A percentile compares a stretch with the other conserved stretches of the same genome.
Evolutionary conservation across 1,140 invertebrate species (phyloP).

Genomic region (Sitodiplosis mosellana): DNA sequence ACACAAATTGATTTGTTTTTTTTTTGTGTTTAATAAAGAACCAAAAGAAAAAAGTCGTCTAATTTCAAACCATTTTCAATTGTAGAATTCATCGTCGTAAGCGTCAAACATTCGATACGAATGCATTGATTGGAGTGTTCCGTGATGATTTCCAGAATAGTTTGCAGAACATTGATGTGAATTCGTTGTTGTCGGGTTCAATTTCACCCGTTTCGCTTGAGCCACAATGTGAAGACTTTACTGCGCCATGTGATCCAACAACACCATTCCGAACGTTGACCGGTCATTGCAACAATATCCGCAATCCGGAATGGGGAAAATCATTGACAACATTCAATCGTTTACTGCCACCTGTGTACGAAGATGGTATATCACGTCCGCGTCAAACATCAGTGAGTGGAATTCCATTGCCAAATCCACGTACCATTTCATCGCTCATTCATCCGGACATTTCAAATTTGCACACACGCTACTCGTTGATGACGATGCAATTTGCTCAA

Average conservation of each 20-base stretch:
- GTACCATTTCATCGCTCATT: constrained; percentile 65
- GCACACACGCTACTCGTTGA: constrained; percentile 71
- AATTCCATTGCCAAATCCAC: constrained; percentile 53
- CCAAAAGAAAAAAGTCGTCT: constrained; percentile 1
- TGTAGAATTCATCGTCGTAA: constrained; percentile 35
- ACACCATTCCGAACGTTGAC: constrained; percentile 63
- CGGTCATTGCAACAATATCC: constrained; percentile 82
- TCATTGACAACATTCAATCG: constrained; percentile 72
- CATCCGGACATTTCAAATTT: constrained; percentile 77
- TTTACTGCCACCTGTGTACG: constrained; percentile 68
- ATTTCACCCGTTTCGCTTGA: constrained; percentile 20
- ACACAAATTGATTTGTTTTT: constrained; percentile 1
- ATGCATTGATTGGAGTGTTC: constrained; percentile 38
- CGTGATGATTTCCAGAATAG: constrained; percentile 48
- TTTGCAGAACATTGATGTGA: constrained; percentile 53
- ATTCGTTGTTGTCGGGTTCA: constrained; percentile 31
- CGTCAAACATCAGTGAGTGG: constrained; percentile 53
- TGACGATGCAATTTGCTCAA: constrained; percentile 87
- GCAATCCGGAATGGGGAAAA: constrained; percentile 68
- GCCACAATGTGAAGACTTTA: constrained; percentile 41
- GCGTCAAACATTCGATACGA: constrained; percentile 50
- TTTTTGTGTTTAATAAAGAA: neutral
- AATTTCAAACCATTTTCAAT: constrained; percentile 1
- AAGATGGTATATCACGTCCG: constrained; percentile 73
- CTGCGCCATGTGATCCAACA: constrained; percentile 54